These are phyloP conservation scores for Lycocorax pyrrhopterus DNA, from an alignment of 2,113 vertebrate species.

Conservation along the genomic window DNA sequence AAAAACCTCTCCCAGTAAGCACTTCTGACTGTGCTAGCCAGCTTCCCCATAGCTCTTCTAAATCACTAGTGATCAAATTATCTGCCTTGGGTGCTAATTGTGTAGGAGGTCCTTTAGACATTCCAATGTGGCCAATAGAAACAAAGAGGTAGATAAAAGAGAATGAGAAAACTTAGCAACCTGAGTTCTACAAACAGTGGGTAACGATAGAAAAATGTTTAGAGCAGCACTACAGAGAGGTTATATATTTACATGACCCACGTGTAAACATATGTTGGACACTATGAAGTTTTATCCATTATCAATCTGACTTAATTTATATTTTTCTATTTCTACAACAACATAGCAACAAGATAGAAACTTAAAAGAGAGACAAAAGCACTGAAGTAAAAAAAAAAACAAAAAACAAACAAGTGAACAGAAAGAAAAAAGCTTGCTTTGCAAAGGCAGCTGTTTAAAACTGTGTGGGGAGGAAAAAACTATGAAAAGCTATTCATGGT, in stretches of 20 bases:
- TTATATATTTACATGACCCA: neutral
- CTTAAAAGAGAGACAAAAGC: neutral
- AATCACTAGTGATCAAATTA: neutral
- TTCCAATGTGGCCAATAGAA: neutral
- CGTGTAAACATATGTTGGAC: neutral
- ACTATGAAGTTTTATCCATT: neutral
- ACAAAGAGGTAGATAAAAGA: neutral
- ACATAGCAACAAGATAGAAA: neutral
- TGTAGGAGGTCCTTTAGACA: neutral
- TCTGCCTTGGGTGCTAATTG: neutral
- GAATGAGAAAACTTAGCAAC: neutral
- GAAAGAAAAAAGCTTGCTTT: neutral
- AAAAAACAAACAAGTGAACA: neutral
- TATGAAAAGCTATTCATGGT: neutral
- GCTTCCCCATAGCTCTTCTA: neutral
- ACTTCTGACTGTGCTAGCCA: neutral
- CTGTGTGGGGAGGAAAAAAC: neutral
- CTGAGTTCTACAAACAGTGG: neutral
- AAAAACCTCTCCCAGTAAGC: neutral
- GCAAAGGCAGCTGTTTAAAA: neutral
- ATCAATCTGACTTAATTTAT: neutral
- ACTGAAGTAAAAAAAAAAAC: neutral
- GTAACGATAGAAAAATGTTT: neutral
- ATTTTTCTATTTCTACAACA: neutral
- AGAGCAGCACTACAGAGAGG: neutral